Base-by-base conservation (phyloP, 2,113 vertebrate genomes). In the Festucalex cinctus region DNA sequence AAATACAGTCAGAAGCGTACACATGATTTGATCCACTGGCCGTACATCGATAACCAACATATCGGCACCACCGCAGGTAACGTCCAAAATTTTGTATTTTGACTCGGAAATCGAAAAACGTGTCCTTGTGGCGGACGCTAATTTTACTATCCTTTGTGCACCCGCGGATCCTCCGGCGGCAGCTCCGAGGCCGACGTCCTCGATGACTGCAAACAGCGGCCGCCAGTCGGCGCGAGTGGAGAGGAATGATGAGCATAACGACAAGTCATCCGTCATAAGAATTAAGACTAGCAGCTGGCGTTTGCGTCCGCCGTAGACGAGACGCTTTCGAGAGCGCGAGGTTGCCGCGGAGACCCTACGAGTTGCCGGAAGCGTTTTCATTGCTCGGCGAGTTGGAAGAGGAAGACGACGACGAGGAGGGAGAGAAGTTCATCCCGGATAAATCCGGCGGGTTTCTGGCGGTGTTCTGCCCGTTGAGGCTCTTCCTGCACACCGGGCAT, bases 401-500 rank as follows among this genome's bases (percentile, higher is more conserved):
- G 39, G 95, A 95, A 0, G 96, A 97, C 77, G 91, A 91, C 5
- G 91, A 92, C 17, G 96, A 95, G 0, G 95, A 95, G 0, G 96
- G 93, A 0, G 97, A 96, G 87, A 97, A 98, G 88, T 92, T 95
- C 85, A 97, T 95, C 64, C 93, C 93, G 4, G 93, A 93, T 87
- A 98, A 91, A 84, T 93, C 96, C 0, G 95, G 97, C 44, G 95
- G 95, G 79, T 99, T 95, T 49, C 94, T 98, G 86, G 97, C 96
- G 16, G 97, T 98, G 90, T 99, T 98, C 90, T 98, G 95, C 79
- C 97, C 97, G 0, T 94, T 98, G 75, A 99, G 91, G 81, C 96
- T 99, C 88, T 98, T 98, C 83, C 97, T 92, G 91, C 97, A 98
- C 75, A 99, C 97, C 0, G 97, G 97, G 90, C 97, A 99, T 5